phyloP scores from a whole-genome alignment of 2,113 vertebrate species.

The Sclerurus mexicanus region DNA sequence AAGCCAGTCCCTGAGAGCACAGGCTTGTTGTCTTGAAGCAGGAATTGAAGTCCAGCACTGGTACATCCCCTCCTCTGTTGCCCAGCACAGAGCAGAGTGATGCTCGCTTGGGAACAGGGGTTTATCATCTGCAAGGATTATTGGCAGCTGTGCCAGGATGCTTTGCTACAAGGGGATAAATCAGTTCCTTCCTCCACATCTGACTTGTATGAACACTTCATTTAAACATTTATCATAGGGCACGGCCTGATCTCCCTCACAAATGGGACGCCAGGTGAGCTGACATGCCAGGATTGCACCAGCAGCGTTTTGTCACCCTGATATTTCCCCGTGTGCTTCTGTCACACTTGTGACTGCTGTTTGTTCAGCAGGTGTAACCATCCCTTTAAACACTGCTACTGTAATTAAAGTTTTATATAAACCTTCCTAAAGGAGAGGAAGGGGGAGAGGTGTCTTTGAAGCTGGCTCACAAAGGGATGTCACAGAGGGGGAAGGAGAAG shows the following conservation, averaged over 20 bases:
- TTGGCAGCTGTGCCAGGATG: background rate
- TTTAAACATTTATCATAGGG: background rate
- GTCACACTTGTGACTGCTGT: background rate
- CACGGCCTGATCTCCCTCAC: background rate
- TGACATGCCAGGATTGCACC: rapidly evolving
- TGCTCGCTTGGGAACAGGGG: rapidly evolving
- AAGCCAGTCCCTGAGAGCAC: background rate
- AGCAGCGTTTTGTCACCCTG: background rate
- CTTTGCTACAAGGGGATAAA: background rate
- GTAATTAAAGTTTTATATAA: conserved; percentile 35
- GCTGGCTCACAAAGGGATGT: background rate
- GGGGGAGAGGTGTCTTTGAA: background rate
- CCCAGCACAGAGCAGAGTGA: rapidly evolving
- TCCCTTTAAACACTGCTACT: background rate
- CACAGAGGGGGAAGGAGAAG: background rate
- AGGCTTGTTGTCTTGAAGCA: rapidly evolving
- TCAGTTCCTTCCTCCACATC: background rate
- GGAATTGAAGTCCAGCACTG: rapidly evolving
- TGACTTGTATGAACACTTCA: background rate
- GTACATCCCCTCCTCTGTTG: rapidly evolving
- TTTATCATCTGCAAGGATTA: background rate
- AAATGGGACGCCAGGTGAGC: background rate
- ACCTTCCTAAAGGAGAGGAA: background rate
- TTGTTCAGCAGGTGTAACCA: background rate
- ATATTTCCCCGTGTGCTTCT: background rate